A percentile compares a stretch with the other conserved stretches of the same genome.
These are phyloP conservation scores for Brachionus manjavacas DNA, from an alignment of 1,140 invertebrate genomes.

Conservation along the genomic window DNA sequence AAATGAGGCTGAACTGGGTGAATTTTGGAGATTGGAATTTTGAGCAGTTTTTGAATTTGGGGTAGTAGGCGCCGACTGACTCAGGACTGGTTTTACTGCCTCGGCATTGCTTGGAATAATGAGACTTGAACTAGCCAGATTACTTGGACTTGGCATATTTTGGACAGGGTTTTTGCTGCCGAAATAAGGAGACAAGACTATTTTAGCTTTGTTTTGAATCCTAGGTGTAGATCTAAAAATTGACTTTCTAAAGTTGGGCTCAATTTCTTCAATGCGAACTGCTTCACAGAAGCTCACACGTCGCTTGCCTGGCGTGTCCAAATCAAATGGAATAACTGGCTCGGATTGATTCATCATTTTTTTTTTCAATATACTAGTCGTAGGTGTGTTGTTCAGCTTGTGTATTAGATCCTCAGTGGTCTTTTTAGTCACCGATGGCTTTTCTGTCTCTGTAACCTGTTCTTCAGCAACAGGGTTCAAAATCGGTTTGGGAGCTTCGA, in stretches of 20 bases:
- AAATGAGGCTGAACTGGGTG: slow-evolving; percentile 22
- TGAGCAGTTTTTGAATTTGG: slow-evolving; percentile 8
- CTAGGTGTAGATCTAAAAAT: slow-evolving; percentile 6
- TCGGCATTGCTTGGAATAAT: not conserved
- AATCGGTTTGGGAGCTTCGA: not conserved
- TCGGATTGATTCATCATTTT: slow-evolving; percentile 32
- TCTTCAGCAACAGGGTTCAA: not conserved
- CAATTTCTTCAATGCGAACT: slow-evolving; percentile 31
- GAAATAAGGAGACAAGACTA: slow-evolving; percentile 29
- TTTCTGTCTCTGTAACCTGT: not conserved
- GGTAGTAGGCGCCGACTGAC: not conserved
- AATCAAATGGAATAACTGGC: not conserved
- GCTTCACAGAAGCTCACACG: slow-evolving; percentile 34
- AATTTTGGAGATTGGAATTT: slow-evolving; percentile 20
- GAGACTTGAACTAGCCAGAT: not conserved
- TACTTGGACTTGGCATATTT: not conserved
- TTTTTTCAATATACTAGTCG: slow-evolving; percentile 38
- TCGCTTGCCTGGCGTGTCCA: slow-evolving; percentile 19
- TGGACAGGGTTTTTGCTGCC: not conserved
- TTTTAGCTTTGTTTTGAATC: not conserved
- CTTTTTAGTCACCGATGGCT: not conserved
- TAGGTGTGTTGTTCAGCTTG: slow-evolving; percentile 34
- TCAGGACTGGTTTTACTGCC: not conserved
- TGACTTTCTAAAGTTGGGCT: slow-evolving; percentile 21
- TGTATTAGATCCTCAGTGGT: slow-evolving; percentile 2